Evolutionary conservation across 30 jellyfish, hydroid and myxozoan species (phyloP), one percentile per base, ranked within the genome.

Genomic region (Aurelia aurita): DNA sequence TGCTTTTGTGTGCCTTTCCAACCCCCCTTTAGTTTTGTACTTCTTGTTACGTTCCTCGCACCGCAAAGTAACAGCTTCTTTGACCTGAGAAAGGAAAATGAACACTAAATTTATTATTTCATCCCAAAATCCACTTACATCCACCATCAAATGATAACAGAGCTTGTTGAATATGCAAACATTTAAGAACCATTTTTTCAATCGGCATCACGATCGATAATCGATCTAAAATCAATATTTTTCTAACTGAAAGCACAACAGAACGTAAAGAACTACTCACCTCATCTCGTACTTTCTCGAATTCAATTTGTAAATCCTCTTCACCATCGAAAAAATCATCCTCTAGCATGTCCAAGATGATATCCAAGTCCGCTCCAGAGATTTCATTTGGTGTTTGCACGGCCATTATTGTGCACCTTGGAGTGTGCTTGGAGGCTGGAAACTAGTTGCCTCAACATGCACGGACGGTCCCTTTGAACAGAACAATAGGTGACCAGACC

Each of bases 381-480:
- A 19, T 29, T 35, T 35, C 75, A 35, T 22, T 63, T 47, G 75
- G 35, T 19, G 35, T 63, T 35, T 63, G 35, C 21, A 19, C 35
- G 49, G 14, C 28, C 8, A 19, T 35, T 63, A 3, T 22, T 19
- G 13, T 35, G 28, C 75, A 29, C 28, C 18, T 63, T 63, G 47
- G 13, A 63, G 28, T 35, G 28, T 63, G 75, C 3, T 20, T 19
- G 35, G 75, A 35, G 75, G 47, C 75, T 63, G 75, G 75, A 63
- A 63, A 63, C 75, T 63, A 63, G 75, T 28, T n/a, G 75, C 75
- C 75, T 63, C 75, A 63, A 63, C 75, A 63, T 63, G 47, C 75
- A 35, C 28, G 75, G 75, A 22, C 47, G 75, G 47, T 63, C 35
- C 44, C 49, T 63, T 63, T 63, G 35, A 19, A 29, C 12, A 19